Evolutionary conservation across 2,888 invertebrate species (phyloP), one percentile per base, ranked within the genome.

Genomic region (Cenopis cana): DNA sequence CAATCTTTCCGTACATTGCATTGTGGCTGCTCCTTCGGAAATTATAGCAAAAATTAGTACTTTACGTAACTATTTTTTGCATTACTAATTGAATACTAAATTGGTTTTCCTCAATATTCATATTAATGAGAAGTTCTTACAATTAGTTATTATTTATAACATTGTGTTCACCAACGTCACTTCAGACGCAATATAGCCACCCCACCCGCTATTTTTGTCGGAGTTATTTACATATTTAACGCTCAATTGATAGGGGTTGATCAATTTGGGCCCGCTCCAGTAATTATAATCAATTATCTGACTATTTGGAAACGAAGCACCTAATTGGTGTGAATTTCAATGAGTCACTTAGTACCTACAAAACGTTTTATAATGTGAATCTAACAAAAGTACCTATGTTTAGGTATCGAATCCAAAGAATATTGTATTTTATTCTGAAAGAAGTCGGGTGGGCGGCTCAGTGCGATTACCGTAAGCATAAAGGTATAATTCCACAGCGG

Each of bases 181-280:
- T 46, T 46, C 12, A 24, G 14, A 56, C 49, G 54, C 11, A 46
- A 72, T 80, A 79, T 80, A 79, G 85, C 75, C 77, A 78, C 80
- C 83, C 81, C 83, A 83, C 74, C 76, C 82, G 86, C 83, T 88
- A 89, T 89, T 91, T 88, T 86, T 81, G 85, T 76, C 83, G 86
- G 88, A 87, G 87, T 90, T 91, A 90, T 90, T 91, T 89, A 88
- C 89, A 91, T 90, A 90, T 90, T 90, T 88, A 89, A 90, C 89
- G 89, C 89, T 88, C 89, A 88, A 91, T 92, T 90, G 90, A 90
- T 89, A 90, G 90, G 90, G 91, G 89, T 84, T 86, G 88, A 88
- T 90, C 84, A 89, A 87, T 88, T 90, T 86, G 79, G 84, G 82
- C 77, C 75, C 79, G 71, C 67, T 56, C 61, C 55, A 18, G 55